These are phyloP conservation scores for Chrysoperla carnea DNA, from an alignment of 1,140 invertebrate genomes.

Conservation along the genomic window DNA sequence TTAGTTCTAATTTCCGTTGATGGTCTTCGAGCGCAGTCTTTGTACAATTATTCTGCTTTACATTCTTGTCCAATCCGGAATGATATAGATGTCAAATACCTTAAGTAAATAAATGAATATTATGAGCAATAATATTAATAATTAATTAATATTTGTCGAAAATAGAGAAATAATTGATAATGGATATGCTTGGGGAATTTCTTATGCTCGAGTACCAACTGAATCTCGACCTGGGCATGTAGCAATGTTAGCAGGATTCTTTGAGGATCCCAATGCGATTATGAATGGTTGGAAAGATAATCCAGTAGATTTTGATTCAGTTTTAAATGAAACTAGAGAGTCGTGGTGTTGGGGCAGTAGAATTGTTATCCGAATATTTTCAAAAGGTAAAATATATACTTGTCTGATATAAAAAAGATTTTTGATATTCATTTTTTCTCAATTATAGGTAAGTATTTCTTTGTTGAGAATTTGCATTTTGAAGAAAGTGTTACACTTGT, in stretches of 20 bases:
- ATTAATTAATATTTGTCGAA: conserved; percentile 23
- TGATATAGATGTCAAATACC: conserved; percentile 27
- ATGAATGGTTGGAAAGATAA: conserved; percentile 95
- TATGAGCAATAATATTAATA: not conserved
- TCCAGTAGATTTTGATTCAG: conserved; percentile 90
- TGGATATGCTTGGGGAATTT: conserved; percentile 70
- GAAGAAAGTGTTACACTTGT: no score
- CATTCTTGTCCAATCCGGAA: not conserved
- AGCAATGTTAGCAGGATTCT: conserved; percentile 85
- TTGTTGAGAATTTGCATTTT: no score
- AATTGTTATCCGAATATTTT: conserved; percentile 86
- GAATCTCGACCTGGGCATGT: conserved; percentile 95
- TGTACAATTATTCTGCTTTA: conserved; percentile 35
- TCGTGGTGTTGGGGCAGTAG: conserved; percentile 86
- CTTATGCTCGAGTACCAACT: conserved; percentile 89
- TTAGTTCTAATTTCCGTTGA: conserved; percentile 77
- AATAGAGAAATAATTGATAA: conserved; percentile 29
- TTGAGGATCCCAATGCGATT: conserved; percentile 95
- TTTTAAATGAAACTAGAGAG: conserved; percentile 74
- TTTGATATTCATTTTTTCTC: conserved; percentile 5
- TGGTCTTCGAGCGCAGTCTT: conserved; percentile 72
- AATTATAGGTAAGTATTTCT: conserved; percentile 23
- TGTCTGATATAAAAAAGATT: not conserved
- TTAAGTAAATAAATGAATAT: conserved; percentile 27
- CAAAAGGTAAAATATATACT: conserved; percentile 41